phyloP scores from a whole-genome alignment of 2,888 invertebrate species.

The Galeopsomyia nigrocyanea region DNA sequence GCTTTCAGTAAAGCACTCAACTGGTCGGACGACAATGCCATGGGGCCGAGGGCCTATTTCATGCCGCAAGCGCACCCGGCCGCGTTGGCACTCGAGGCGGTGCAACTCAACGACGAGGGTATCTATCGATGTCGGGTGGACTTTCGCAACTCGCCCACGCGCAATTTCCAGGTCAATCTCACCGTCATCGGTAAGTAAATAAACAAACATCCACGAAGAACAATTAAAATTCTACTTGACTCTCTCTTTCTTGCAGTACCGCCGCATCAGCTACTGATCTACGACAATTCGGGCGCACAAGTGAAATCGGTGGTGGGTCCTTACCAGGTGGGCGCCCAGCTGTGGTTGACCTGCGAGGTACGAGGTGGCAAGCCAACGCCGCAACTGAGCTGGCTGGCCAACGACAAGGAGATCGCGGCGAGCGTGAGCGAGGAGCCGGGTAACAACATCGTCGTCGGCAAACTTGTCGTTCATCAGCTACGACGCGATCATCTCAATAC shows the following conservation, averaged over 20 bases:
- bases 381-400: slow-evolving; percentile 86
- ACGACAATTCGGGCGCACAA: slow-evolving; percentile 70
- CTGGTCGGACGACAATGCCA: slow-evolving; percentile 70
- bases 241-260: slow-evolving; percentile 62
- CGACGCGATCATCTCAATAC: slow-evolving; percentile 85
- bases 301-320: slow-evolving; percentile 66
- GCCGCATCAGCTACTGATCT: slow-evolving; percentile 68
- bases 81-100: slow-evolving; percentile 69
- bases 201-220: too few species aligned
- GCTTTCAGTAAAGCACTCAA: slow-evolving; percentile 69
- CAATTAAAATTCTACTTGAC: too few species aligned
- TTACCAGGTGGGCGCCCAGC: slow-evolving; percentile 68
- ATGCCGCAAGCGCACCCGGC: slow-evolving; percentile 71
- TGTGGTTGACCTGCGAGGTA: slow-evolving; percentile 70
- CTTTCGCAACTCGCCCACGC: slow-evolving; percentile 72
- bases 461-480: slow-evolving; percentile 81
- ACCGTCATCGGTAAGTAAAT: slow-evolving; percentile 72
- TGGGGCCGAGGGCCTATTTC: slow-evolving; percentile 71
- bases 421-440: slow-evolving; percentile 77
- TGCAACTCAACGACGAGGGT: slow-evolving; percentile 66
- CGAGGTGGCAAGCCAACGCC: slow-evolving; percentile 82
- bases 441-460: slow-evolving; percentile 84
- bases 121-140: slow-evolving; percentile 73
- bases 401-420: slow-evolving; percentile 71
- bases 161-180: slow-evolving; percentile 72